phyloP scores from a whole-genome alignment of 2,888 invertebrate genomes.

The Lamproptera curius region DNA sequence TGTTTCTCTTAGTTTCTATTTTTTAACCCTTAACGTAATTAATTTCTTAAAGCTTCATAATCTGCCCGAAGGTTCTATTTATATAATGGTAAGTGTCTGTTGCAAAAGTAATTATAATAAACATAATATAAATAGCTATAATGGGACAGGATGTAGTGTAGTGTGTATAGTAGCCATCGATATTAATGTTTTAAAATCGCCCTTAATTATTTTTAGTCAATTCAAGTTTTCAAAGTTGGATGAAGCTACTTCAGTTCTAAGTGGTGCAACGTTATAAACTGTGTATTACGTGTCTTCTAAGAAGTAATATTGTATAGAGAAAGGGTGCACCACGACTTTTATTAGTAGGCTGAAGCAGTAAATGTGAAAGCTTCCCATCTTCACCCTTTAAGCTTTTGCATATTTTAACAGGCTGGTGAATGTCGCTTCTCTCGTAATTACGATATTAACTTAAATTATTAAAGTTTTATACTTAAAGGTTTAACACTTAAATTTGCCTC shows the following conservation, averaged over 20 bases:
- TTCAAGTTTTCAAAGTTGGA: background rate
- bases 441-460: conserved; percentile 34
- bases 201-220: background rate
- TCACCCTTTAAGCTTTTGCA: conserved; percentile 31
- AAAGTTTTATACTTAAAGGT: conserved; percentile 11
- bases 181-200: background rate
- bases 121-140: too few relatives aligned
- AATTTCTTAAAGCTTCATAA: too few relatives aligned
- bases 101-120: too few relatives aligned
- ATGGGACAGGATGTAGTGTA: background rate
- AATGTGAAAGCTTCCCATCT: conserved; percentile 37
- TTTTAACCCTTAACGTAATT: too few relatives aligned
- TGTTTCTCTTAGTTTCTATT: too few relatives aligned
- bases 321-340: conserved; percentile 28
- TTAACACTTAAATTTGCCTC: background rate
- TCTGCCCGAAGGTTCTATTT: too few relatives aligned
- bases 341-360: conserved; percentile 32
- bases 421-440: conserved; percentile 36
- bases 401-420: conserved; percentile 24
- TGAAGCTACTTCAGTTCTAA: conserved; percentile 8
- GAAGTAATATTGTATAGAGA: too few relatives aligned
- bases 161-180: background rate
- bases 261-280: conserved; percentile 24
- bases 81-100: too few relatives aligned
- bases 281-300: too few relatives aligned